A percentile compares a stretch with the other conserved stretches of the same genome.
phyloP scores from a whole-genome alignment of 1,140 invertebrate genomes.

The Parasteatoda tepidariorum region DNA sequence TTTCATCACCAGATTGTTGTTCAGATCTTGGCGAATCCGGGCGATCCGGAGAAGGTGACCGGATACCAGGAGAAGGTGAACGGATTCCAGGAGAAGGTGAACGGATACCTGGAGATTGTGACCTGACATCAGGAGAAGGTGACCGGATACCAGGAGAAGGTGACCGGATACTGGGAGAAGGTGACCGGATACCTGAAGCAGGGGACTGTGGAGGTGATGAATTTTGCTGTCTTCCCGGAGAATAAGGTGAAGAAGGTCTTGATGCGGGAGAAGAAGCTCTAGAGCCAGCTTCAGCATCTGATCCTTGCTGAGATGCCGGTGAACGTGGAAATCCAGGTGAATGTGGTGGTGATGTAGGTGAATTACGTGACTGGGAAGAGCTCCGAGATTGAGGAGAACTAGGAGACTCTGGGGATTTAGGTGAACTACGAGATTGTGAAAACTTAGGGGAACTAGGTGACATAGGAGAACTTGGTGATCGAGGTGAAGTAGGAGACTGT shows the following conservation, averaged over 20 bases:
- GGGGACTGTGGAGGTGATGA: constrained; percentile 26
- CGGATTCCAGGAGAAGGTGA: background rate
- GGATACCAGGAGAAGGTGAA: background rate
- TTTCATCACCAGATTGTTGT: constrained; percentile 45
- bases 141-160: background rate
- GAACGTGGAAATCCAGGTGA: background rate
- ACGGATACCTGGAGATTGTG: background rate
- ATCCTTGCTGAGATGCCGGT: background rate
- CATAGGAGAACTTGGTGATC: constrained; percentile 6
- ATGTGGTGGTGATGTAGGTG: background rate
- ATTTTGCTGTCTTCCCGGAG: background rate
- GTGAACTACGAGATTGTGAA: background rate
- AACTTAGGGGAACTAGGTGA: background rate
- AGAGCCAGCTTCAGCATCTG: background rate
- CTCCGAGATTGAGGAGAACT: background rate
- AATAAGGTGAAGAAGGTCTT: background rate
- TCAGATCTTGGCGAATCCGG: background rate
- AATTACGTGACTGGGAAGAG: background rate
- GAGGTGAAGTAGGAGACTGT: background rate
- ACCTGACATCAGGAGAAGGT: background rate
- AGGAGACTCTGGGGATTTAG: background rate
- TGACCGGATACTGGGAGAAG: background rate
- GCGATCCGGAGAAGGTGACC: background rate
- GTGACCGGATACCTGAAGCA: background rate
- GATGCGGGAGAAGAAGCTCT: background rate